Conservation (phyloP, 2,888 invertebrate genomes). For the Sesia bembeciformis region DNA sequence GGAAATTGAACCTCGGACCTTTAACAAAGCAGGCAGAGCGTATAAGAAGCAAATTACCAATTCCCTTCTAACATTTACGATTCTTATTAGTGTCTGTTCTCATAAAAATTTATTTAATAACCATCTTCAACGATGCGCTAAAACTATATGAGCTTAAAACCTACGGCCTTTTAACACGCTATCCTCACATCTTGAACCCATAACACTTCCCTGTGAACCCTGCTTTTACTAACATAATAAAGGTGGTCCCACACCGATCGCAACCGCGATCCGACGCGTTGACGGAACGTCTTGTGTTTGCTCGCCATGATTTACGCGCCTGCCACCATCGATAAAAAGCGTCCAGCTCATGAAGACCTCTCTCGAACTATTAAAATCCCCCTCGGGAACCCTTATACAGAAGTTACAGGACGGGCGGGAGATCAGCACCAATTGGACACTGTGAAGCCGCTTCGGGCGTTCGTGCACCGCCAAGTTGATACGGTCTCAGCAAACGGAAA, state of each 20-base stretch:
- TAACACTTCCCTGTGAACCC: slow-evolving; percentile 8
- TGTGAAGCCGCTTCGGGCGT: slow-evolving; percentile 39
- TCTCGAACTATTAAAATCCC: background rate
- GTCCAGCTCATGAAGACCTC: slow-evolving; percentile 16
- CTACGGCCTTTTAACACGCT: background rate
- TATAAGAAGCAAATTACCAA: no score
- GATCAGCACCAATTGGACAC: slow-evolving; percentile 28
- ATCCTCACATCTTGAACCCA: slow-evolving; percentile 6
- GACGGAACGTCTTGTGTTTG: slow-evolving; percentile 41
- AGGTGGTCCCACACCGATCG: slow-evolving; percentile 28
- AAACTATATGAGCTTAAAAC: background rate
- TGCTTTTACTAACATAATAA: slow-evolving; percentile 12
- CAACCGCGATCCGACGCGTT: slow-evolving; percentile 25
- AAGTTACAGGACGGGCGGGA: slow-evolving; percentile 12
- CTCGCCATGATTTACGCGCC: slow-evolving; percentile 44
- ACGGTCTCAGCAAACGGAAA: slow-evolving; percentile 43
- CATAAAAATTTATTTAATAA: background rate
- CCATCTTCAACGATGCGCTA: background rate
- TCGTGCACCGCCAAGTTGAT: slow-evolving; percentile 51
- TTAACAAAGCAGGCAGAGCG: no score
- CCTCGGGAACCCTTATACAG: slow-evolving; percentile 7
- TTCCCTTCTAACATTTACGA: no score
- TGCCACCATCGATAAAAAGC: slow-evolving; percentile 23
- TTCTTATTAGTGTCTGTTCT: no score
- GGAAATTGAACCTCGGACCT: no score